Base-by-base conservation (phyloP, 2,888 invertebrate species). In the Nemotelus pantherinus region DNA sequence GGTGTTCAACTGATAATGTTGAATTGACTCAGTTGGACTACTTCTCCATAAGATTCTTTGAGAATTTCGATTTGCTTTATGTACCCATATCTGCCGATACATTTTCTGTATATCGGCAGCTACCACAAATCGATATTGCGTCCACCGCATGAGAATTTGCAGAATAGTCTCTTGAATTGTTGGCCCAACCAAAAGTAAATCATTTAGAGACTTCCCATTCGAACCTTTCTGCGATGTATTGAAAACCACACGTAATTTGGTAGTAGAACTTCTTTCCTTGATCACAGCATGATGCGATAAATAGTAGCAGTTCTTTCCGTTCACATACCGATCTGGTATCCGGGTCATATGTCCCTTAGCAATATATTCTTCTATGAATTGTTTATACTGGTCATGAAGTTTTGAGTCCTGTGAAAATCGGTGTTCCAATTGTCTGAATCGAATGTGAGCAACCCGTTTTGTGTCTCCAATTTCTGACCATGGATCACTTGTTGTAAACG, bases 341-440 rank as follows among this genome's bases (percentile, higher is more conserved):
- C 6, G 2, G n/a, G 57, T 7, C 83, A 82, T 83, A 72, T 83
- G 82, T 2, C 79, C 79, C 45, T 82, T 47, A 39, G 43, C 9
- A 25, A 76, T 10, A 74, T 82, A 82, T 78, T 82, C 81, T 10
- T 71, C 67, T 75, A 81, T 80, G 55, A 81, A 80, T 47, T 77
- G 53, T 43, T 41, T 44, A 65, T 81, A 81, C 43, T 80, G 55
- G 9, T 55, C 25, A 7, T 76, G 47, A 25, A 78, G 53, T 10
- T 67, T 48, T 10, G 3, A 3, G 39, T 64, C 45, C 41, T 10
- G 9, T 43, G 9, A 3, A 5, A 64, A 64, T 4, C 10, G 43
- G 10, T 45, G 39, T 64, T 64, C 64, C 7, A 64, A 5, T 39
- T 60, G 60, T 4, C 60, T 25, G 60, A 60, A 3, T 39, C 60